Conservation (phyloP, 2,888 invertebrate species). For the Corbicula japonica region DNA sequence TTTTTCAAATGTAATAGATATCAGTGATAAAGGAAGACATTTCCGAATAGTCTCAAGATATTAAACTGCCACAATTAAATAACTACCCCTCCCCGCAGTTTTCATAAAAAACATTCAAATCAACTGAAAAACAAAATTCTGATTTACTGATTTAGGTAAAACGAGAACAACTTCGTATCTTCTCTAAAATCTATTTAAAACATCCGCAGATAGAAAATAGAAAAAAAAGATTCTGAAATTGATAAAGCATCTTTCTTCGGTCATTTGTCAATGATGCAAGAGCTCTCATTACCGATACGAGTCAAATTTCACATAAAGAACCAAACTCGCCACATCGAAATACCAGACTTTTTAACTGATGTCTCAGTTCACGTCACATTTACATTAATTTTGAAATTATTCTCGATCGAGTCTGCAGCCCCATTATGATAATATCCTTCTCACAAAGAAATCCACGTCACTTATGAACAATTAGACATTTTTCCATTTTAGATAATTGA, state of each 20-base stretch:
- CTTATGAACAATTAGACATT: slow-evolving; percentile 27
- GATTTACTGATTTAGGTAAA: too few relatives aligned
- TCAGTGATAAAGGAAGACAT: slow-evolving; percentile 28
- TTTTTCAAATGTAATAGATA: slow-evolving; percentile 44
- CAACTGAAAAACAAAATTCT: too few relatives aligned
- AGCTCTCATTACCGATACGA: slow-evolving; percentile 50
- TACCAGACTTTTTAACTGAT: slow-evolving; percentile 20
- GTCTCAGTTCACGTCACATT: slow-evolving; percentile 37
- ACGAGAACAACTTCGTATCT: too few relatives aligned
- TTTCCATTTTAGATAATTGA: slow-evolving; percentile 15
- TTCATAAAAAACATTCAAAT: slow-evolving; percentile 46
- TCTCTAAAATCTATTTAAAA: too few relatives aligned
- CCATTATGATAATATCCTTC: slow-evolving; percentile 12
- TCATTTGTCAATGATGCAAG: slow-evolving; percentile 65
- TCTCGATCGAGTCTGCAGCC: neutral
- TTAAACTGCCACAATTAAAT: slow-evolving; percentile 55
- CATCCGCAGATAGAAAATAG: too few relatives aligned
- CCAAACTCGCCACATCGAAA: slow-evolving; percentile 28
- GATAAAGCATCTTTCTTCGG: slow-evolving; percentile 49
- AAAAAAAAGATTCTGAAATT: slow-evolving; percentile 43
- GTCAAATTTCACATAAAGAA: slow-evolving; percentile 42
- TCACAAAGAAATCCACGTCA: slow-evolving; percentile 18
- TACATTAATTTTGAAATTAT: slow-evolving; percentile 32
- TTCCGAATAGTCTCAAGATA: slow-evolving; percentile 42
- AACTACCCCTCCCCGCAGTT: slow-evolving; percentile 46